A percentile compares a stretch with the other conserved stretches of the same genome.
Evolutionary conservation across 2,888 invertebrate genomes (phyloP).

Genomic region (Cephus runcator): DNA sequence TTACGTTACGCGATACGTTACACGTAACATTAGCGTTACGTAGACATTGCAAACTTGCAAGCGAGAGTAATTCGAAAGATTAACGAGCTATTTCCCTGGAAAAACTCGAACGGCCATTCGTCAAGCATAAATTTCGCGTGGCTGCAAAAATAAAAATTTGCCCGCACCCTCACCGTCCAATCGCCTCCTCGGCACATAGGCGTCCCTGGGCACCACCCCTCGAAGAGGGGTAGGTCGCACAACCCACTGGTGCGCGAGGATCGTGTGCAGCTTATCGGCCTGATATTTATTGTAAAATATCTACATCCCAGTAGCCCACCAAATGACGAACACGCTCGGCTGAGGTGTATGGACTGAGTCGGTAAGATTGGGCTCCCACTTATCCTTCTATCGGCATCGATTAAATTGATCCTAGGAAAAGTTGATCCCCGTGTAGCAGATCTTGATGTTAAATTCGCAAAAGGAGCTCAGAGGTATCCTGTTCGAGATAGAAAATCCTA

Average conservation of each 20-base stretch:
- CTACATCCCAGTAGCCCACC: constrained; percentile 36
- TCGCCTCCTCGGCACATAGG: background rate
- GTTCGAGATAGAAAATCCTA: background rate
- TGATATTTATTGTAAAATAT: constrained; percentile 60
- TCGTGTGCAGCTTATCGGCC: constrained; percentile 56
- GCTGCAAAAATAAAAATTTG: constrained; percentile 49
- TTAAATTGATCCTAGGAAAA: background rate
- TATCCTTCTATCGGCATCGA: constrained; percentile 18
- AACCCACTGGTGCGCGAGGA: constrained; percentile 23
- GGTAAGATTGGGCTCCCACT: constrained; percentile 22
- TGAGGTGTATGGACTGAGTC: constrained; percentile 12
- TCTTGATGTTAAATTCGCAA: background rate
- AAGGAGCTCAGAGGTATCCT: background rate
- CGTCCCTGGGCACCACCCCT: constrained; percentile 6
- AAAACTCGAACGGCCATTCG: constrained; percentile 55
- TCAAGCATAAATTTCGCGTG: constrained; percentile 55
- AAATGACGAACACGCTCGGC: constrained; percentile 22
- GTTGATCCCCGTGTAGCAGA: background rate
- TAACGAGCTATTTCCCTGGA: constrained; percentile 56
- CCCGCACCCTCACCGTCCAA: constrained; percentile 3
- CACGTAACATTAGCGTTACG: background rate
- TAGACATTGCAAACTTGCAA: constrained; percentile 34
- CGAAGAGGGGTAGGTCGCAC: background rate
- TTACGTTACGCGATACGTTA: background rate
- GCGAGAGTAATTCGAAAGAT: constrained; percentile 59